A percentile compares a stretch with the other conserved stretches of the same genome.
These are phyloP conservation scores for Paradoxurus hermaphroditus DNA, from an alignment of 2,113 vertebrate genomes.

Conservation along the genomic window DNA sequence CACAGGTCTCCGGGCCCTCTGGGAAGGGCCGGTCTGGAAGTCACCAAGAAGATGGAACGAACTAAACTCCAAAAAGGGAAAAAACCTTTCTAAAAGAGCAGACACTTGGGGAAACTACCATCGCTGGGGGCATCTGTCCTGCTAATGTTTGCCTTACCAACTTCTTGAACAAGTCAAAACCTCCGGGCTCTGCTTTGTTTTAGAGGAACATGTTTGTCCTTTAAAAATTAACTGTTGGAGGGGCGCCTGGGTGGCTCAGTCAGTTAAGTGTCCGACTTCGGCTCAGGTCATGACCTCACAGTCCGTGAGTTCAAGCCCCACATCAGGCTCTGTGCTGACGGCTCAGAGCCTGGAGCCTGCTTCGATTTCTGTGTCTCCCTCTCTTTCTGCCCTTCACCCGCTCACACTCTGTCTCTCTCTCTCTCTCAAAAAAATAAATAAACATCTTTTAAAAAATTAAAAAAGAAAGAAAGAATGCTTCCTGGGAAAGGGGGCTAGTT, in stretches of 20 bases:
- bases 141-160: neutral
- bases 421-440: too few species aligned
- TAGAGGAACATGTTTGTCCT: neutral
- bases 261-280: neutral
- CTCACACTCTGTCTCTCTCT: too few species aligned
- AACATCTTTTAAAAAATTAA: too few species aligned
- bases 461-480: neutral
- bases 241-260: neutral
- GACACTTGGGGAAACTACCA: too few species aligned
- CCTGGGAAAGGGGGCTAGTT: neutral
- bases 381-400: too few species aligned
- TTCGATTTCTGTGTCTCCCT: too few species aligned
- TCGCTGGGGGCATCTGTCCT: neutral
- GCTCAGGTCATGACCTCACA: neutral
- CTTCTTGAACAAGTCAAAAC: neutral
- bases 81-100: neutral
- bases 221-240: neutral
- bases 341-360: neutral
- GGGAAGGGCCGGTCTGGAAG: neutral
- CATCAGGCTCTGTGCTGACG: neutral
- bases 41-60: neutral
- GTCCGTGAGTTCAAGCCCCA: neutral
- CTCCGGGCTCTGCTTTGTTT: neutral
- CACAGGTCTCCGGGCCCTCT: neutral
- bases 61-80: neutral